A percentile compares a stretch with the other conserved stretches of the same genome.
Conservation (phyloP, 2,113 vertebrate species). For the Lota lota region DNA sequence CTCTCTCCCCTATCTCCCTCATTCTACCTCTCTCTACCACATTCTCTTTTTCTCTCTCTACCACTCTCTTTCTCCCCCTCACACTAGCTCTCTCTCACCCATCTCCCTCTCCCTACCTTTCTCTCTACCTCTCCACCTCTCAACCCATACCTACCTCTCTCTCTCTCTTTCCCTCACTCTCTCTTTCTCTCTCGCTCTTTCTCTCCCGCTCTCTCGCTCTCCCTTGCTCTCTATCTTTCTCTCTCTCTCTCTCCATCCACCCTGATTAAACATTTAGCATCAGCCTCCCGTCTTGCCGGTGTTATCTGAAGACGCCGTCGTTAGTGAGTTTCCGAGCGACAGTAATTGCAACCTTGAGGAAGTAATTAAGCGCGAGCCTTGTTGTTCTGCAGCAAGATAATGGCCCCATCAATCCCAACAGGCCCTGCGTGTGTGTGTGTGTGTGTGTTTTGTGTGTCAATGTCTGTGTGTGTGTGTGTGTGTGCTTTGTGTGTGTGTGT, state of each 20-base stretch:
- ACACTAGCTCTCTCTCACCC: too few relatives aligned
- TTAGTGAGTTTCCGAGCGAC: constrained; percentile 51
- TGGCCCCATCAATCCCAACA: constrained; percentile 38
- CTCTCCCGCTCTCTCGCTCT: neutral
- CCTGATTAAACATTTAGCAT: constrained; percentile 58
- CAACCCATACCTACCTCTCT: too few relatives aligned
- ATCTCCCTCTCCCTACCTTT: neutral
- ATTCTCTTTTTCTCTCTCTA: too few relatives aligned
- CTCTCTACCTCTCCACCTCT: too few relatives aligned
- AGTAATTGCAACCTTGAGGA: constrained; percentile 62
- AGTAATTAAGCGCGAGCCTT: constrained; percentile 49
- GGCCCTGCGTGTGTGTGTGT: constrained; percentile 3
- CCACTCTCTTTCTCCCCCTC: too few relatives aligned
- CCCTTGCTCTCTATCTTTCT: neutral
- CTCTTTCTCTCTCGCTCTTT: constrained; percentile 12
- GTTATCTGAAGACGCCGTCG: constrained; percentile 52
- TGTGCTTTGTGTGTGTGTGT: neutral
- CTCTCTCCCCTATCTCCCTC: too few relatives aligned
- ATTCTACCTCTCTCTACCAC: too few relatives aligned
- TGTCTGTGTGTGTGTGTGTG: constrained; percentile 7
- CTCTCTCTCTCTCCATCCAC: constrained; percentile 42
- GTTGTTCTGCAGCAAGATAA: constrained; percentile 39
- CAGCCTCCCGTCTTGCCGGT: constrained; percentile 40
- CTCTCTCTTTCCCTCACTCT: neutral
- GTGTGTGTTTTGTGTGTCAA: neutral